Evolutionary conservation across 2,888 invertebrate species (phyloP), one percentile per base, ranked within the genome.

Genomic region (Tricholauxania praeusta): DNA sequence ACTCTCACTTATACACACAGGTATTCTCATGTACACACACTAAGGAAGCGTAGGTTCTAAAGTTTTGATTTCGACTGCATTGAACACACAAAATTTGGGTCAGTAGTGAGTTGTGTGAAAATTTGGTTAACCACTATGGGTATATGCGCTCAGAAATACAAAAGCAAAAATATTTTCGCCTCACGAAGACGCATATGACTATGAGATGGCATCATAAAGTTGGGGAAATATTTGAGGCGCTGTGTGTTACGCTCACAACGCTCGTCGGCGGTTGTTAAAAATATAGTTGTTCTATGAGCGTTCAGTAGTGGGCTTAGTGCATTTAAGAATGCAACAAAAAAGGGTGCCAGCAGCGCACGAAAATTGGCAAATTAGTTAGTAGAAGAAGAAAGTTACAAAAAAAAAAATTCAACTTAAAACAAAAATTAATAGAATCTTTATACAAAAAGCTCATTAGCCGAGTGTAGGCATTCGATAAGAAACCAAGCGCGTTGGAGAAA

Each of bases 281-380:
- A 75, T 71, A 65, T 69, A 75, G 64, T 74, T 72, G 71, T 47
- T 52, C 67, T 62, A 47, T 15, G 47, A 47, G 64, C 68, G 53
- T 72, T 74, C 66, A 74, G 74, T 74, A 68, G 74, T 47, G 71
- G 74, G 76, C 77, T 81, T 78, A 84, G 81, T 84, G 82, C 82
- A 84, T 78, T 83, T 79, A 80, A 80, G 79, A 79, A 82, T 82
- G 83, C 82, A 81, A 79, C 78, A 67, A 76, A 64, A 72, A 76
- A 77, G 79, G 75, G 71, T 69, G 78, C 75, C 74, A 77, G 10
- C 39, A 39, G 75, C 77, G 78, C 74, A 77, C 68, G 57, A 63
- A 12, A 57, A 49, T 12, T 10, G 51, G 17, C 64, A 48, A 49
- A 17, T 64, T 12, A 17, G 51, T 49, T 22, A 51, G 48, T 6